phyloP scores from a whole-genome alignment of 1,140 invertebrate species.

The Ips nitidus region DNA sequence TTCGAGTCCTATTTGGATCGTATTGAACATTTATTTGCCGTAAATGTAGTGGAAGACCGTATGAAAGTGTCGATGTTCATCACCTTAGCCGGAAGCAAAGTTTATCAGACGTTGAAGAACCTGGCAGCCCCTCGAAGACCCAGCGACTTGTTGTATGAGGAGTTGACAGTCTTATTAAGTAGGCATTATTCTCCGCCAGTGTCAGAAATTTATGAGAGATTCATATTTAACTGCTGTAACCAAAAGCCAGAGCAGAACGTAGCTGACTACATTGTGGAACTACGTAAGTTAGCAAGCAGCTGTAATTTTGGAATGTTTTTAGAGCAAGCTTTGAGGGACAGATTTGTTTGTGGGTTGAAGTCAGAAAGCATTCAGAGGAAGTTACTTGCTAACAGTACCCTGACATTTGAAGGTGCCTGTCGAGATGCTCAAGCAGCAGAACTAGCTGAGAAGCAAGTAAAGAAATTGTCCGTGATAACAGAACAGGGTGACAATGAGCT shows the following conservation, averaged over 20 bases:
- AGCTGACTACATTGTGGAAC: neutral
- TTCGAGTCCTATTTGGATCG: neutral
- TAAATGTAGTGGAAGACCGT: neutral
- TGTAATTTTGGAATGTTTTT: neutral
- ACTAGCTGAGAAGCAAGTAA: neutral
- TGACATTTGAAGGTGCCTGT: neutral
- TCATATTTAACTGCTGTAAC: neutral
- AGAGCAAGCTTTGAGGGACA: neutral
- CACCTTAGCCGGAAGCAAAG: neutral
- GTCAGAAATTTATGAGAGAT: neutral
- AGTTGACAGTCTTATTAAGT: neutral
- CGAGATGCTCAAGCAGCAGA: neutral
- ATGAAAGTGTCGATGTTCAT: neutral
- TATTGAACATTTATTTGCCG: neutral
- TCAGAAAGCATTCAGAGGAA: neutral
- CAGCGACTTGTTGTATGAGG: neutral
- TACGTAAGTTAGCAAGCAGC: neutral
- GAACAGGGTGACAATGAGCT: no score
- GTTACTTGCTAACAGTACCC: neutral
- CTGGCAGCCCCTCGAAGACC: neutral
- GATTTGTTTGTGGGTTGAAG: conserved; percentile 1
- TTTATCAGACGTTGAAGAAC: neutral
- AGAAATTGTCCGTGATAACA: no score
- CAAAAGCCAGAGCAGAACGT: neutral
- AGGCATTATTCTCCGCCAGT: neutral